These are phyloP conservation scores for Leguminivora glycinivorella DNA, from an alignment of 1,140 invertebrate species.

Conservation along the genomic window DNA sequence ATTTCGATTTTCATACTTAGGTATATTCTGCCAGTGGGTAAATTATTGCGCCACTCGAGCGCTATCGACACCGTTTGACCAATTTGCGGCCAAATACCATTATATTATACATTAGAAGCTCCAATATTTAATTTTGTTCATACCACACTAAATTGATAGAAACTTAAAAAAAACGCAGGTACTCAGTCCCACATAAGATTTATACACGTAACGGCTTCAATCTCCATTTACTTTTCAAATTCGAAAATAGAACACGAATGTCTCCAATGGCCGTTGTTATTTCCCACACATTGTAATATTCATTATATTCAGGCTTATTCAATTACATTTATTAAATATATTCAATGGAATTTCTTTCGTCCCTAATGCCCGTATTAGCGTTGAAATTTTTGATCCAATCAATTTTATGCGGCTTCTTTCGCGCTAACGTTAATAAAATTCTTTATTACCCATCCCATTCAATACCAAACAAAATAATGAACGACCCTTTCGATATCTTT, in stretches of 20 bases:
- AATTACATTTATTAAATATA: conserved; percentile 26
- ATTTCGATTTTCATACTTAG: too few species aligned
- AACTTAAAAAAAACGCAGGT: too few species aligned
- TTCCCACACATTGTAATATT: conserved; percentile 24
- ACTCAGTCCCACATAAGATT: background rate
- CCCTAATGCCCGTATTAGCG: conserved; percentile 21
- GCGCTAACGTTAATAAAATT: conserved; percentile 27
- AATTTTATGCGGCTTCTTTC: conserved; percentile 26
- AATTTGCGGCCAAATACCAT: too few species aligned
- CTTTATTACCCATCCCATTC: conserved; percentile 21
- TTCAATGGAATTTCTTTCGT: conserved; percentile 19
- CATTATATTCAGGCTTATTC: conserved; percentile 10
- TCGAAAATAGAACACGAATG: background rate
- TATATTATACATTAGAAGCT: too few species aligned
- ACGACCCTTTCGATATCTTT: background rate
- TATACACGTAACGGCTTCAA: background rate
- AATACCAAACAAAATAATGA: background rate
- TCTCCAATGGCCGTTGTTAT: background rate
- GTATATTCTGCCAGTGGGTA: too few species aligned
- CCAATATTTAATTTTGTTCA: too few species aligned
- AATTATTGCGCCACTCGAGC: too few species aligned
- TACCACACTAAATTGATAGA: too few species aligned
- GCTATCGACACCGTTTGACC: too few species aligned
- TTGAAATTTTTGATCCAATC: conserved; percentile 29
- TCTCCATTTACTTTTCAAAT: background rate